Evolutionary conservation across 2,113 vertebrate species (phyloP).

Genomic region (Microtus montanus): DNA sequence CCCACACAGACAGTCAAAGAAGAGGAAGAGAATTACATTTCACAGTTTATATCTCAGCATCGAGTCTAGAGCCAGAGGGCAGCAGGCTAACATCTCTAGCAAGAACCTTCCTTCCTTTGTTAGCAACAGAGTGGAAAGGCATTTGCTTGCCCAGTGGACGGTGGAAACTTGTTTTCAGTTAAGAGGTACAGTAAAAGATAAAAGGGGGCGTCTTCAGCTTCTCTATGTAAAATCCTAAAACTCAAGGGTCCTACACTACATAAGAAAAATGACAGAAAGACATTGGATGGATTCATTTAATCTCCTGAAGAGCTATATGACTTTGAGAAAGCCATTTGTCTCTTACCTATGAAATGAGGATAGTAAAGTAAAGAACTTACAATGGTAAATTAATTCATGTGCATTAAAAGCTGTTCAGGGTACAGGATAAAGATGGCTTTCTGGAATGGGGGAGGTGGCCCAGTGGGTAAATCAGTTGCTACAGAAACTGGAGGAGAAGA

Average conservation of each 20-base stretch:
- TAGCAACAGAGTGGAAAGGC: background rate
- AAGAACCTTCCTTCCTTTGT: background rate
- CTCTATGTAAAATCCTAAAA: background rate
- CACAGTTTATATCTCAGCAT: constrained; percentile 3
- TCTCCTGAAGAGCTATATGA: background rate
- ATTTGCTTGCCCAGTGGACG: background rate
- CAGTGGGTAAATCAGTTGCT: background rate
- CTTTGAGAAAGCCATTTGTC: background rate
- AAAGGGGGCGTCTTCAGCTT: background rate
- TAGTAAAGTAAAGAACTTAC: background rate
- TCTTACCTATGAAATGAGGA: background rate
- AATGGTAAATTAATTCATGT: background rate
- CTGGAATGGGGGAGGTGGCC: background rate
- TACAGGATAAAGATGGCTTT: background rate
- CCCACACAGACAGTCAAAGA: background rate
- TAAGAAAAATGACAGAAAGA: background rate
- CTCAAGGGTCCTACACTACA: background rate
- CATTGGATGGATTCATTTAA: background rate
- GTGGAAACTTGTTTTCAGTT: background rate
- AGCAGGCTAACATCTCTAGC: constrained; percentile 2
- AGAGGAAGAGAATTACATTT: constrained; percentile 24
- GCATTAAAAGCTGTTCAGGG: background rate
- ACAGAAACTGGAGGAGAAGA: background rate
- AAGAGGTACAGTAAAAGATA: background rate
- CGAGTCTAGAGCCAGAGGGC: background rate